Evolutionary conservation across 1,140 invertebrate genomes (phyloP), one percentile per base, ranked within the genome.

Genomic region (Lethocerus indicus): DNA sequence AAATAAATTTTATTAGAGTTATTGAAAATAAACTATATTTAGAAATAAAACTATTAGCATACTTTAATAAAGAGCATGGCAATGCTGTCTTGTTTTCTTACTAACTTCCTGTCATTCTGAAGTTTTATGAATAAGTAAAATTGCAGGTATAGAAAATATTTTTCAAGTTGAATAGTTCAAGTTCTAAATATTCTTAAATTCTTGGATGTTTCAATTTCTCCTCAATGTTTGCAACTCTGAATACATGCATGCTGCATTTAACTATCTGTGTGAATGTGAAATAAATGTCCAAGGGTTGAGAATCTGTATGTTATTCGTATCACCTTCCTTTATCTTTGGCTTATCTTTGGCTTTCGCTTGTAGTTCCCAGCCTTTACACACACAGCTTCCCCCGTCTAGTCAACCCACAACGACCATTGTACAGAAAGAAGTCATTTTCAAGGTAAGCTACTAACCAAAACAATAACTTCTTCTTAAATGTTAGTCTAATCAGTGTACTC

Each of bases 311-410:
- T n/a, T n/a, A n/a, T n/a, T n/a, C n/a, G n/a, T n/a, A n/a, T n/a
- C 16, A 6, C 28, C 45, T 50, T 39, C 21, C 40, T 12, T 32
- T 41, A 23, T 39, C 12, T n/a, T 47, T n/a, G 25, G 27, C 25
- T 41, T 46, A 16, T 40, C 28, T 53, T 28, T 12, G 25, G 47
- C 42, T 53, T 53, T 53, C 18, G 40, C 52, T 49, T 37, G 41
- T 52, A 49, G 47, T 39, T 47, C 35, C 27, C 39, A 47, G 52
- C 52, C 49, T 53, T 53, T 53, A 53, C 35, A 16, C 42, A 28
- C 52, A 51, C 49, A 51, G 42, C 42, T 51, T 35, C 46, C 39
- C 44, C 36, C 47, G 43, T 32, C 39, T 47, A 21, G 13, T 47
- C 29, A 36, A 49, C 47, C 52, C 47, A 27, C 32, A 20, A 9